Percentiles rank a stretch among this genome's conserved stretches.
Evolutionary conservation across 2,797 vertebrate species (phyloP).

Genomic region (Helostoma temminkii): DNA sequence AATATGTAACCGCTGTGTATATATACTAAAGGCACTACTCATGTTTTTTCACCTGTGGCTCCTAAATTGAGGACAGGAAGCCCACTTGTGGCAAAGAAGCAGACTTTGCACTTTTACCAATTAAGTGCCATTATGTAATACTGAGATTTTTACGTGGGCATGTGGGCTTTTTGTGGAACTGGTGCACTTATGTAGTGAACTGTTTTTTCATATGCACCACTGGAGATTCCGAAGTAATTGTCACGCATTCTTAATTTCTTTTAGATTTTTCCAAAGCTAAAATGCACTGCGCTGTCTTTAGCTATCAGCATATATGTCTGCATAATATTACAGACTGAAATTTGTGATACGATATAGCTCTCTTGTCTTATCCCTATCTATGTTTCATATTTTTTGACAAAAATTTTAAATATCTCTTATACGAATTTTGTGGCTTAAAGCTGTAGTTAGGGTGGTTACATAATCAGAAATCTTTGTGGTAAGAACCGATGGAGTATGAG

Average conservation of each 20-base stretch:
- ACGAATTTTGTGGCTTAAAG: constrained; percentile 45
- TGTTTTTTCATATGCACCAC: constrained; percentile 22
- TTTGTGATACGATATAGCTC: constrained; percentile 9
- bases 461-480: constrained; percentile 61
- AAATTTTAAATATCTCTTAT: too few relatives aligned
- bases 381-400: constrained; percentile 7
- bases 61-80: constrained; percentile 77
- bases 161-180: constrained; percentile 3
- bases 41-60: constrained; percentile 42
- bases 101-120: constrained; percentile 41
- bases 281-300: constrained; percentile 15
- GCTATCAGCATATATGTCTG: constrained; percentile 6
- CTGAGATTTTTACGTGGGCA: constrained; percentile 24
- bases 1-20: constrained; percentile 16
- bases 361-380: not conserved
- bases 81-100: constrained; percentile 41
- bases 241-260: constrained; percentile 9
- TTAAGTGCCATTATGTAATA: constrained; percentile 7
- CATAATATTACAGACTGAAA: constrained; percentile 19
- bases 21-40: constrained; percentile 11
- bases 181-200: constrained; percentile 25
- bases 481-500: constrained; percentile 46
- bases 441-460: constrained; percentile 30
- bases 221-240: constrained; percentile 23
- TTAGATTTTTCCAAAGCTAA: constrained; percentile 22